Evolutionary conservation across 2,797 vertebrate species (phyloP).

Genomic region (Pseudochromis fuscus): DNA sequence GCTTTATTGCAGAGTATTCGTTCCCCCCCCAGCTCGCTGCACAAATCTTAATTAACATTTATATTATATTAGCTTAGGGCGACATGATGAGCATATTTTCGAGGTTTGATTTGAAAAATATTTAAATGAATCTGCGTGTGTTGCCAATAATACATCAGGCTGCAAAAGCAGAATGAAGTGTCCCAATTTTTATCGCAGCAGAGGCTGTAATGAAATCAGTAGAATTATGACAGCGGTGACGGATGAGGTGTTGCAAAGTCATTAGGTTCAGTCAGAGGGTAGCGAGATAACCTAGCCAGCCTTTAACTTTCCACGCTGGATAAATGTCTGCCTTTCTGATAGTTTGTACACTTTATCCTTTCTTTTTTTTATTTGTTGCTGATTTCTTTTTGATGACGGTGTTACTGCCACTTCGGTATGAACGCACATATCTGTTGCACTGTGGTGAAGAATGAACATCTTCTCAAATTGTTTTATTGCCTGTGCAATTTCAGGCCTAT

Average conservation of each 20-base stretch:
- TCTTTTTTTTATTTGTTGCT: not conserved
- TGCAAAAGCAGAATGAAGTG: slow-evolving; percentile 52
- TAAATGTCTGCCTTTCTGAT: slow-evolving; percentile 1
- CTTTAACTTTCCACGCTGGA: not conserved
- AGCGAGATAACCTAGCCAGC: slow-evolving; percentile 16
- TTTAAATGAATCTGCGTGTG: slow-evolving; percentile 71
- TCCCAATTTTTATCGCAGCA: slow-evolving; percentile 57
- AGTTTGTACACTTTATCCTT: not conserved
- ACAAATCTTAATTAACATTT: slow-evolving; percentile 86
- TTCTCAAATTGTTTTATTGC: slow-evolving; percentile 57
- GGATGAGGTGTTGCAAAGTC: slow-evolving; percentile 49
- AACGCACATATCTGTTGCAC: not conserved
- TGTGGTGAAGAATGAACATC: slow-evolving; percentile 12
- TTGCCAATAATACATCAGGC: slow-evolving; percentile 64
- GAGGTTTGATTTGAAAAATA: slow-evolving; percentile 73
- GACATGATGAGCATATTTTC: slow-evolving; percentile 75
- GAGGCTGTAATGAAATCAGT: slow-evolving; percentile 60
- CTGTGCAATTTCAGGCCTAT: slow-evolving; percentile 19
- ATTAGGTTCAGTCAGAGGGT: slow-evolving; percentile 37
- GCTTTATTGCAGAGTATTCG: slow-evolving; percentile 74
- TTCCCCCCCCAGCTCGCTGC: slow-evolving; percentile 66
- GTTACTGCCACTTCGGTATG: not conserved
- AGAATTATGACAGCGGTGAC: slow-evolving; percentile 41
- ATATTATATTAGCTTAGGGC: slow-evolving; percentile 85
- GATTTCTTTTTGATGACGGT: slow-evolving; percentile 20